A percentile compares a stretch with the other conserved stretches of the same genome.
Conservation (phyloP, 2,888 invertebrate genomes). For the Trachelus iudaicus region DNA sequence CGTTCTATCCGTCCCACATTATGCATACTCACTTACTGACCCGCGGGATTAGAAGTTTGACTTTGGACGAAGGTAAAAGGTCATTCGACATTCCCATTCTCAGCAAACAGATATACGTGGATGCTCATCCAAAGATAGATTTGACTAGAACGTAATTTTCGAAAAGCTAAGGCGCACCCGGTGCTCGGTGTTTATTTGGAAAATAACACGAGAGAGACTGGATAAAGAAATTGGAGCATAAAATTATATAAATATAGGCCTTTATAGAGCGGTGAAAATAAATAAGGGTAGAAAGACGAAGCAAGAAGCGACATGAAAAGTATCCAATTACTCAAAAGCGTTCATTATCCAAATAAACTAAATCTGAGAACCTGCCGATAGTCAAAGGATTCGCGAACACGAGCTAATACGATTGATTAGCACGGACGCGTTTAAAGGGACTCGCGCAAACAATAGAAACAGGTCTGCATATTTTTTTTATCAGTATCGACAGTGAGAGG, state of each 20-base stretch:
- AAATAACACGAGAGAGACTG: background rate
- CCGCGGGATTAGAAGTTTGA: slow-evolving; percentile 26
- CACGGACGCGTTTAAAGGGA: background rate
- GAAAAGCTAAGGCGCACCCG: background rate
- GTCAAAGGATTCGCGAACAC: background rate
- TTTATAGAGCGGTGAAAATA: background rate
- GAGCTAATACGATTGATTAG: background rate
- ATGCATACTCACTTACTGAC: slow-evolving; percentile 31
- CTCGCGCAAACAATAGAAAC: background rate
- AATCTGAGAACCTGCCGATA: background rate
- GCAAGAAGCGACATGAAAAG: background rate
- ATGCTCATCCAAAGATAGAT: background rate
- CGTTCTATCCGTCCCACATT: slow-evolving; percentile 23
- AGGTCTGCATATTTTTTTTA: background rate
- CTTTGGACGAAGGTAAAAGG: background rate
- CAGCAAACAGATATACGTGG: background rate
- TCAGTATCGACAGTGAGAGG: background rate
- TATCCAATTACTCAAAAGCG: background rate
- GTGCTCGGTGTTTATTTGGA: background rate
- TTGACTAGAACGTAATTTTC: background rate
- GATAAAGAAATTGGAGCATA: background rate
- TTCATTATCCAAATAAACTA: background rate
- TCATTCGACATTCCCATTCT: background rate
- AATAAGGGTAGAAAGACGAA: background rate
- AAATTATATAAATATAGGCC: background rate